Evolutionary conservation across 2,113 vertebrate species (phyloP), one percentile per base, ranked within the genome.

Genomic region (Dicaeum eximium): DNA sequence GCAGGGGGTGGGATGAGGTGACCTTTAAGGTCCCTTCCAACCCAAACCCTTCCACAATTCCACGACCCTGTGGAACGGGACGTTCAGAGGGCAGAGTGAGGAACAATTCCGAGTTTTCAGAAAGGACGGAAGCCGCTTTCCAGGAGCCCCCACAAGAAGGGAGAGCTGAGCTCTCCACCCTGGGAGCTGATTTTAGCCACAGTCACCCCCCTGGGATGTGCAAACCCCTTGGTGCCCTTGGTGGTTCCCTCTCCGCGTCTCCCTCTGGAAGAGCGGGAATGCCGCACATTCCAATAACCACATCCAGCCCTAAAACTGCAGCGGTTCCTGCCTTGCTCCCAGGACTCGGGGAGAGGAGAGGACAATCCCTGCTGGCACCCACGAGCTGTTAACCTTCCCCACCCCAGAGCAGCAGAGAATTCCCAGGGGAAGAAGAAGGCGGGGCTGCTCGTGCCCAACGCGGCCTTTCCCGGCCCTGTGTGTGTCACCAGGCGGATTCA

Each of bases 371-470:
- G 14, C 44, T 40, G 7, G 8, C 38, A 57, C 6, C 25, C 66
- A 20, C 0, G 33, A 50, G 53, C 58, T 73, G 48, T 24, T 37
- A 37, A 28, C 50, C 40, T n/a, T 67, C 8, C 54, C 42, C 61
- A 12, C 9, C 37, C 44, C 71, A 22, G 47, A 57, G n/a, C 23
- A 64, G 27, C 51, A 0, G 61, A 64, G 66, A 5, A 51, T 40
- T 28, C 58, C 64, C 44, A 6, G 13, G 47, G 74, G 56, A 50
- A 60, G 48, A 31, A 66, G 38, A 58, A 27, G 47, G 1, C 0
- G 40, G 1, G 0, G 13, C 5, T 0, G 2, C 16, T 33, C 1
- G 4, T 7, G n/a, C 31, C 6, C 2, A 24, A 5, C 2, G 2
- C 25, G 14, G 16, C 53, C 48, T 9, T 19, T 31, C 15, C 33